phyloP scores from a whole-genome alignment of 2,888 invertebrate species.

The Cheilosia scutellata region DNA sequence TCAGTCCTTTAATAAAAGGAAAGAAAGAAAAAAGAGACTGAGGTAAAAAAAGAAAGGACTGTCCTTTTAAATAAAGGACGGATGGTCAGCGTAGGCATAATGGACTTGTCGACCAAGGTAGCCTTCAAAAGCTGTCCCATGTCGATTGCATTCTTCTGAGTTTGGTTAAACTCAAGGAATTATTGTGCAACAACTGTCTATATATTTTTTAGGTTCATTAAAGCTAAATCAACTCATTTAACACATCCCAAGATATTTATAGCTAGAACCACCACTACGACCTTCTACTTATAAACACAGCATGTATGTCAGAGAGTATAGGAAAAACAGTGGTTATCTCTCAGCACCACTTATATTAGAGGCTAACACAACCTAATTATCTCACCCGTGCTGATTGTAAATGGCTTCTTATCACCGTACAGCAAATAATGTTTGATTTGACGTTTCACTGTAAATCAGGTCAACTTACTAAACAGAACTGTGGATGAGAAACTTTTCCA shows the following conservation, averaged over 20 bases:
- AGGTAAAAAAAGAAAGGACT: too few species aligned
- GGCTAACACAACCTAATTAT: slow-evolving; percentile 48
- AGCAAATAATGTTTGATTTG: slow-evolving; percentile 45
- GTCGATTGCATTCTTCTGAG: too few species aligned
- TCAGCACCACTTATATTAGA: slow-evolving; percentile 25
- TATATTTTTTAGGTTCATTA: too few species aligned
- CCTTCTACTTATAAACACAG: neutral
- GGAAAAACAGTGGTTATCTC: slow-evolving; percentile 40
- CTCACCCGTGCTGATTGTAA: slow-evolving; percentile 45
- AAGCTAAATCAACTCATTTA: too few species aligned
- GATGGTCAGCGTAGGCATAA: too few species aligned
- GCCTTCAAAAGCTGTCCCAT: too few species aligned
- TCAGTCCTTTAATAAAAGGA: too few species aligned
- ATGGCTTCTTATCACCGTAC: slow-evolving; percentile 40
- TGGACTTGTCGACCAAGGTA: too few species aligned
- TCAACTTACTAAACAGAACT: slow-evolving; percentile 24
- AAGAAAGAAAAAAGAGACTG: too few species aligned
- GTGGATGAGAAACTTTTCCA: slow-evolving; percentile 23
- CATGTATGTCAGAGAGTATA: slow-evolving; percentile 12
- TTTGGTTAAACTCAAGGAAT: too few species aligned
- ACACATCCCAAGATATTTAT: neutral
- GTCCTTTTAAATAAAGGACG: too few species aligned
- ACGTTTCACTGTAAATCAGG: slow-evolving; percentile 55
- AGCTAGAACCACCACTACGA: neutral
- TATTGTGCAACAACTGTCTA: too few species aligned